Evolutionary conservation across 1,140 invertebrate species (phyloP), one percentile per base, ranked within the genome.

Genomic region (Drosophila kanapiae): DNA sequence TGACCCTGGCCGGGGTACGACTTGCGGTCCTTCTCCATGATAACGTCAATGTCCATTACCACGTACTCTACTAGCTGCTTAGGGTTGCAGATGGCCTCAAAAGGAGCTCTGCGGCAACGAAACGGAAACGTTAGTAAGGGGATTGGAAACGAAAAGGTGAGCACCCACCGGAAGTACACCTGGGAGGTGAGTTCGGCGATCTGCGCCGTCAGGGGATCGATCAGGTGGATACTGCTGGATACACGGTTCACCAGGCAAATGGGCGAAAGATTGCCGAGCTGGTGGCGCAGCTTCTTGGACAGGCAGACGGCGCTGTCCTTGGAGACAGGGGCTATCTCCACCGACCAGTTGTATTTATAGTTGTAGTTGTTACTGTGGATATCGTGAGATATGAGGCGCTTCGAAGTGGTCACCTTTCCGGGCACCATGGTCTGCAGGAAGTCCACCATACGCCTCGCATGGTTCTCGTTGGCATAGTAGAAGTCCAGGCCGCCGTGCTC

Each of bases 371-470:
- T 99, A 91, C 97, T 99, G 92, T 98, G 97, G 37, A 98, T 97
- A 93, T 99, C 99, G 91, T 99, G 99, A 2, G 99, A 99, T 78
- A 99, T 97, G 11, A 99, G 94, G 90, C 99, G 98, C 93, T 99
- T 98, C 0, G 98, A 98, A 82, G 97, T 96, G 67, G 97, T 95
- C 92, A 96, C 97, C 90, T 96, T 96, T 85, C 95, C 96, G 3
- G 99, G 99, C 53, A 99, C 95, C 68, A 98, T 96, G 14, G 97
- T 95, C 60, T 94, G 93, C 3, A 99, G 93, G 92, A 99, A 99
- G 87, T 99, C 98, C 5, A 99, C 96, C 95, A 99, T 96, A 95
- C 99, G 99, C 29, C 97, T 95, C 1, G 99, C 99, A 93, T 97
- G 95, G 69, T 97, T 96, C 94, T 98, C 98, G 70, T 95, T 96